Percentiles rank a stretch among this genome's conserved stretches.
Evolutionary conservation across 2,113 vertebrate genomes (phyloP).

Genomic region (Phaetusa simplex): DNA sequence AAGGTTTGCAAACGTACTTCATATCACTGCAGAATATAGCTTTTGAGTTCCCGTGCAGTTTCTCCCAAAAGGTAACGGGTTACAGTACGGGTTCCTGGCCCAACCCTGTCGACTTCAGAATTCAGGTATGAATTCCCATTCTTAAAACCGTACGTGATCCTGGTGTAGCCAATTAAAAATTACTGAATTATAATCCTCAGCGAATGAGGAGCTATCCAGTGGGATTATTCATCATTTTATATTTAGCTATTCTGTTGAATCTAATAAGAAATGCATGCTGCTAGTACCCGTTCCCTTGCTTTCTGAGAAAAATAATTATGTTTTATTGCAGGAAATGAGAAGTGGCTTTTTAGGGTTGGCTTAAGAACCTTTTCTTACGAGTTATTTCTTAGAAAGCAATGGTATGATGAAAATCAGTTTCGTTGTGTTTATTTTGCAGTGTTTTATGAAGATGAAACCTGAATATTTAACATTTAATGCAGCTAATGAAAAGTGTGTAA

Average conservation of each 20-base stretch:
- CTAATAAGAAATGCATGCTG: neutral
- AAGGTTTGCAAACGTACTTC: neutral
- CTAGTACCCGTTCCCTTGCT: neutral
- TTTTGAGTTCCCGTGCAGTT: neutral
- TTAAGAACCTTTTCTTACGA: neutral
- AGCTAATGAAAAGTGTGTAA: conserved; percentile 78
- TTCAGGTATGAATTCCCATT: neutral
- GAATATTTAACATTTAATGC: conserved; percentile 66
- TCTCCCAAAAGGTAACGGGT: neutral
- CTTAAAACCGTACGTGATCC: neutral
- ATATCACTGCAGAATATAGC: neutral
- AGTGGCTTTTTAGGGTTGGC: neutral
- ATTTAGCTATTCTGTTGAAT: neutral
- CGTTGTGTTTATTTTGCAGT: conserved; percentile 78
- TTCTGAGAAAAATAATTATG: neutral
- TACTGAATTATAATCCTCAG: neutral
- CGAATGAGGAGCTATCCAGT: neutral
- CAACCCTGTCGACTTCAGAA: neutral
- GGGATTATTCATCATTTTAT: neutral
- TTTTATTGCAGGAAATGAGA: neutral
- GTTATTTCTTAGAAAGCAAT: neutral
- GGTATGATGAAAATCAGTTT: neutral
- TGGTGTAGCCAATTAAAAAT: neutral
- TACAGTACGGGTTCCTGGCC: neutral
- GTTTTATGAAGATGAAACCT: conserved; percentile 76